phyloP scores from a whole-genome alignment of 2,797 vertebrate genomes.

The Corythornis leucogaster region DNA sequence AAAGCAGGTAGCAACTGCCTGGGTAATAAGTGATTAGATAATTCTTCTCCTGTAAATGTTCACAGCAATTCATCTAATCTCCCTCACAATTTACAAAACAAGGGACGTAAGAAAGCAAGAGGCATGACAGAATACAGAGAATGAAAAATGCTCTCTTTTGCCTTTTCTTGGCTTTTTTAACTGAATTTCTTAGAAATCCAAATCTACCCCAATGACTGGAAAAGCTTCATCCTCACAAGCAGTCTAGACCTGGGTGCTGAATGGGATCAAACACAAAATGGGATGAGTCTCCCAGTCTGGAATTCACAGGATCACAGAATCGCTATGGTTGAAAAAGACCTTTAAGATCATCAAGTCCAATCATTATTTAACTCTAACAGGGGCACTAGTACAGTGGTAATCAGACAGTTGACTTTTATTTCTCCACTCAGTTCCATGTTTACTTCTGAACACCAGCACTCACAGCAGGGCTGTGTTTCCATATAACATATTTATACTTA shows the following conservation, averaged over 20 bases:
- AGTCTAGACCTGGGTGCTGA: background rate
- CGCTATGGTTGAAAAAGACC: too few species aligned
- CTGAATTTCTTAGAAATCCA: background rate
- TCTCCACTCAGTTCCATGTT: background rate
- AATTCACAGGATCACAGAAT: background rate
- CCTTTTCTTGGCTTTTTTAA: background rate
- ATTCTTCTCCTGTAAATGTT: background rate
- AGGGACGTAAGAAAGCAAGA: background rate
- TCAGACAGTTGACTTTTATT: background rate
- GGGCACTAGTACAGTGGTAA: too few species aligned
- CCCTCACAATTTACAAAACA: background rate
- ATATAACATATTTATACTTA: constrained; percentile 4
- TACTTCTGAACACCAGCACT: background rate
- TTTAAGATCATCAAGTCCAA: too few species aligned
- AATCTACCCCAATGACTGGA: background rate
- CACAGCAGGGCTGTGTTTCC: background rate
- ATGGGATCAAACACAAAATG: background rate
- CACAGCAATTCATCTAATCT: background rate
- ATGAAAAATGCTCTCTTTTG: background rate
- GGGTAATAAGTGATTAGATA: background rate
- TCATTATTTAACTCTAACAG: too few species aligned
- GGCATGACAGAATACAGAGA: background rate
- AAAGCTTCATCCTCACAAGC: background rate
- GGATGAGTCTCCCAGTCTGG: background rate
- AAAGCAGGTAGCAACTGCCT: background rate